A percentile compares a stretch with the other conserved stretches of the same genome.
These are phyloP conservation scores for Chamaetylas fuelleborni DNA, from an alignment of 2,113 vertebrate genomes.

Conservation along the genomic window DNA sequence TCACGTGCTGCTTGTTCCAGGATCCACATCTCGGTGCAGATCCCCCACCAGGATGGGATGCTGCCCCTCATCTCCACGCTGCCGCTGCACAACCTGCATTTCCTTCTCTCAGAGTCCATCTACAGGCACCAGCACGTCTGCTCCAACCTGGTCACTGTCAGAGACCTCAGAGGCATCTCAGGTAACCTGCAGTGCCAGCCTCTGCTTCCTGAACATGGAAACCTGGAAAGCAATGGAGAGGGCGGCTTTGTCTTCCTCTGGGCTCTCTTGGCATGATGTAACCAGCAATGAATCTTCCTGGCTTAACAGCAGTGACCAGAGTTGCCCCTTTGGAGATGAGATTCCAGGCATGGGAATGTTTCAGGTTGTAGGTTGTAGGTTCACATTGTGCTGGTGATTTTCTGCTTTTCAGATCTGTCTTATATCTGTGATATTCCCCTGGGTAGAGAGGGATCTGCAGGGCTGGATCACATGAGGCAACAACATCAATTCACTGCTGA, in stretches of 20 bases:
- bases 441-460: not conserved
- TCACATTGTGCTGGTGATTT: not conserved
- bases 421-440: rapidly evolving
- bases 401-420: not conserved
- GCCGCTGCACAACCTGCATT: constrained; percentile 95
- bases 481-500: not conserved
- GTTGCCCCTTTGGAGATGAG: rapidly evolving
- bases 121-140: constrained; percentile 97
- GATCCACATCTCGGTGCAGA: constrained; percentile 98
- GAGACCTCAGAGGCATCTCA: constrained; percentile 85
- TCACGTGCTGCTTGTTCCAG: constrained; percentile 58
- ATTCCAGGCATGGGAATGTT: not conserved
- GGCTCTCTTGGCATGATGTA: not conserved
- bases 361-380: not conserved
- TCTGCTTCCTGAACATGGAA: not conserved
- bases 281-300: not conserved
- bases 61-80: constrained; percentile 95
- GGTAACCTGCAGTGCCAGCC: constrained; percentile 69
- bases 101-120: constrained; percentile 95
- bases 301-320: not conserved
- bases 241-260: not conserved
- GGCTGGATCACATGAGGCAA: not conserved
- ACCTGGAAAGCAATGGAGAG: not conserved
- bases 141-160: constrained; percentile 89
- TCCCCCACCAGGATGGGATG: constrained; percentile 98